Conservation (phyloP, 2,888 invertebrate species). For the Trissolcus brochymenae region DNA sequence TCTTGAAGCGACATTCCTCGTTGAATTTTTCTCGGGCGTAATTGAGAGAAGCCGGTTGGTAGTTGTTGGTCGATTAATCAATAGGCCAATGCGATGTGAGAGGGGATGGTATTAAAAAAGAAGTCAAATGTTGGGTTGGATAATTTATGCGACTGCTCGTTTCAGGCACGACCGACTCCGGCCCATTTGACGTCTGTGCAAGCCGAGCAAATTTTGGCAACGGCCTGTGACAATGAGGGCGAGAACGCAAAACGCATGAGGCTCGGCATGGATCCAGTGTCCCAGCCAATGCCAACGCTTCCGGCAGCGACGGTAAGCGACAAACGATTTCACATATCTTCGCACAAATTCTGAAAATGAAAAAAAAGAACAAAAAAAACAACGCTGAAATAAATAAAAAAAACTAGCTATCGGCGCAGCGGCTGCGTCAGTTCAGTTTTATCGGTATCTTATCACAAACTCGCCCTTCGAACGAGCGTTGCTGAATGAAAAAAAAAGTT, state of each 20-base stretch:
- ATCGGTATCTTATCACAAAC: constrained; percentile 2
- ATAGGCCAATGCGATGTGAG: neutral
- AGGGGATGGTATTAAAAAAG: neutral
- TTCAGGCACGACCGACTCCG: constrained; percentile 93
- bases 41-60: constrained; percentile 24
- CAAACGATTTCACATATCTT: neutral
- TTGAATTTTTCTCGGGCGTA: constrained; percentile 1
- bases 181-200: constrained; percentile 97
- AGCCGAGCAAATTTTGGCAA: constrained; percentile 96
- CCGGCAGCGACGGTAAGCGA: constrained; percentile 80
- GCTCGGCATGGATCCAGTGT: constrained; percentile 94
- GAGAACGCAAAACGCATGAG: constrained; percentile 98
- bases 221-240: constrained; percentile 98
- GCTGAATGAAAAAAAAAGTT: neutral
- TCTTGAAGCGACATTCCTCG: constrained; percentile 25
- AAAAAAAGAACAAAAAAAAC: no score
- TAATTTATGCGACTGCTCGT: neutral
- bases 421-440: neutral
- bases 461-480: constrained; percentile 7
- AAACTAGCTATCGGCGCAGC: no score
- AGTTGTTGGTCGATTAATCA: constrained; percentile 31
- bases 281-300: constrained; percentile 90
- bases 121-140: no score
- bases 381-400: no score
- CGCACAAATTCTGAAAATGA: neutral